Percentiles rank a stretch among this genome's conserved stretches.
phyloP scores from a whole-genome alignment of 2,113 vertebrate genomes.

The Salvelinus fontinalis region DNA sequence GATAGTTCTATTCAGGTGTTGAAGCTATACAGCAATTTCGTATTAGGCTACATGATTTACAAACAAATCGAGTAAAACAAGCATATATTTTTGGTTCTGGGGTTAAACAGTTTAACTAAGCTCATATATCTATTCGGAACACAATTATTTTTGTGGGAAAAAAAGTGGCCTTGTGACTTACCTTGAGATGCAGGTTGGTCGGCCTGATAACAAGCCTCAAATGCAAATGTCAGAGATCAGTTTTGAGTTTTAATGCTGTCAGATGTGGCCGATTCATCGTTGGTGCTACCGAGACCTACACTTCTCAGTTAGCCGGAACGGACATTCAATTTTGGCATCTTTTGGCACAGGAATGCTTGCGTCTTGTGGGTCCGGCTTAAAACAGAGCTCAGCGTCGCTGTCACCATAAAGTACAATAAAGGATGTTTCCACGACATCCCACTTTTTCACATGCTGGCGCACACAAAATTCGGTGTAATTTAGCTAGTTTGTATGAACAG shows the following conservation, averaged over 20 bases:
- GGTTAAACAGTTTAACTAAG: no score
- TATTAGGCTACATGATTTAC: no score
- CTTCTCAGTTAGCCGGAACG: neutral
- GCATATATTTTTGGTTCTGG: no score
- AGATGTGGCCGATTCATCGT: neutral
- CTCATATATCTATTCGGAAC: no score
- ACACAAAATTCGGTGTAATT: neutral
- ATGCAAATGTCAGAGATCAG: slow-evolving; percentile 14
- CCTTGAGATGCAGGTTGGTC: neutral
- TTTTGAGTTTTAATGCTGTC: neutral
- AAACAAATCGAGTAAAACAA: no score
- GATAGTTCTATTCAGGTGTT: no score
- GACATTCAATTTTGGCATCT: neutral
- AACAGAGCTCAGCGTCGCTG: neutral
- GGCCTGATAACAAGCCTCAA: neutral
- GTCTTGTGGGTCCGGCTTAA: neutral
- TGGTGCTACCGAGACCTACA: neutral
- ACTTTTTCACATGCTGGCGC: no score
- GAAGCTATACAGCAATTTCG: no score
- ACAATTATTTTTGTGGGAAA: no score
- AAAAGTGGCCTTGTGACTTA: neutral
- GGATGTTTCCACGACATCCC: slow-evolving; percentile 10
- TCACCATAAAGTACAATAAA: neutral
- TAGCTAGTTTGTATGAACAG: neutral
- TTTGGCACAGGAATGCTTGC: neutral